A percentile compares a stretch with the other conserved stretches of the same genome.
Conservation (phyloP, 2,888 invertebrate genomes). For the Pelosia muscerda region DNA sequence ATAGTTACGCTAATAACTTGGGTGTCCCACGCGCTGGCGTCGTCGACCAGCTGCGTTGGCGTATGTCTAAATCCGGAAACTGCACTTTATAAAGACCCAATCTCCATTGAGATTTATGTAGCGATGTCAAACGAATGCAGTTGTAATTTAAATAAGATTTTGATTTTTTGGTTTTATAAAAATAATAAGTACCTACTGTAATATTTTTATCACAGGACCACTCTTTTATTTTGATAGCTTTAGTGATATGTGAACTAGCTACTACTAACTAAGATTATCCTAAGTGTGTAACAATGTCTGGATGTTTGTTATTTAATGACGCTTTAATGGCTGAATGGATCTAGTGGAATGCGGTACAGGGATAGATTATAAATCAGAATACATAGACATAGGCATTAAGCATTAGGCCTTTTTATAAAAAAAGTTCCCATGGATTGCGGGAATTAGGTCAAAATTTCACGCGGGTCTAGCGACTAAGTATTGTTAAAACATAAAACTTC, state of each 20-base stretch:
- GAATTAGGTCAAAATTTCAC: too few relatives aligned
- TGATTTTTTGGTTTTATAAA: not conserved
- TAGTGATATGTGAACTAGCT: too few relatives aligned
- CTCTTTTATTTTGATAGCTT: not conserved
- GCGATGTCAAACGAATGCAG: slow-evolving; percentile 41
- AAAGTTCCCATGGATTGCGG: too few relatives aligned
- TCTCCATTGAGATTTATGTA: slow-evolving; percentile 44
- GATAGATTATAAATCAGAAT: too few relatives aligned
- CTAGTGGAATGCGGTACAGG: too few relatives aligned
- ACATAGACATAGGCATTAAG: too few relatives aligned
- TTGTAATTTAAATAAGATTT: slow-evolving; percentile 21
- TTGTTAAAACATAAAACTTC: not conserved
- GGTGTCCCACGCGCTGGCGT: slow-evolving; percentile 57
- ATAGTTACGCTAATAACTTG: slow-evolving; percentile 51
- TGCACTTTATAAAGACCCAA: slow-evolving; percentile 61
- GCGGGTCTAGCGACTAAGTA: too few relatives aligned
- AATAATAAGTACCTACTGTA: not conserved
- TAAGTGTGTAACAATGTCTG: too few relatives aligned
- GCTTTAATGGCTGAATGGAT: too few relatives aligned
- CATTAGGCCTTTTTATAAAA: too few relatives aligned
- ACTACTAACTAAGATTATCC: not conserved
- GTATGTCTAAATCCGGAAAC: slow-evolving; percentile 70
- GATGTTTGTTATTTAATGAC: too few relatives aligned
- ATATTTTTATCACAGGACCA: not conserved
- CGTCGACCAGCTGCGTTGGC: slow-evolving; percentile 39